phyloP scores from a whole-genome alignment of 2,888 invertebrate species.

The Platynereis dumerilii region DNA sequence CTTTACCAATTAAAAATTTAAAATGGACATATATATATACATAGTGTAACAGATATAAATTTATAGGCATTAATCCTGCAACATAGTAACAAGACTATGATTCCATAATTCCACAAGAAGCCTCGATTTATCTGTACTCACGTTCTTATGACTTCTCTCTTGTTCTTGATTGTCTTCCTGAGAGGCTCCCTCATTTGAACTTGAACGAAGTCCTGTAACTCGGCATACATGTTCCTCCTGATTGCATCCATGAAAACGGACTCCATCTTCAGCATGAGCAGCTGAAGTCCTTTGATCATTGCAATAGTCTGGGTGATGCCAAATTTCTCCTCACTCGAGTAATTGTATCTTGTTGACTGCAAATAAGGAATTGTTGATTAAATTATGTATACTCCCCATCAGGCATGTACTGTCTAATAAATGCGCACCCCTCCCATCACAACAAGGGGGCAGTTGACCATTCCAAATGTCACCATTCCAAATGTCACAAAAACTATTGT shows the following conservation, averaged over 20 bases:
- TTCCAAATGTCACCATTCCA: too few relatives aligned
- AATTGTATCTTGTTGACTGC: constrained; percentile 95
- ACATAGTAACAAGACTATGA: too few relatives aligned
- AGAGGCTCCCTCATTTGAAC: constrained; percentile 86
- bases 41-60: too few relatives aligned
- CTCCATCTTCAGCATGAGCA: constrained; percentile 94
- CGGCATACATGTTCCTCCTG: constrained; percentile 89
- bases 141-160: constrained; percentile 84
- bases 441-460: too few relatives aligned
- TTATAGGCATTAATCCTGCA: too few relatives aligned
- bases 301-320: constrained; percentile 97
- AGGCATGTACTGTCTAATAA: too few relatives aligned
- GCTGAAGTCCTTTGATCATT: constrained; percentile 97
- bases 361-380: background rate
- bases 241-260: constrained; percentile 93
- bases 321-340: constrained; percentile 95
- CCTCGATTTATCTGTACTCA: constrained; percentile 40
- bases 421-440: too few relatives aligned
- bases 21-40: too few relatives aligned
- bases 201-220: constrained; percentile 96
- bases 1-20: too few relatives aligned
- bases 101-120: too few relatives aligned
- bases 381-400: too few relatives aligned
- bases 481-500: too few relatives aligned
- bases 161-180: constrained; percentile 95